Percentiles rank a stretch among this genome's conserved stretches.
Evolutionary conservation across 1,140 invertebrate species (phyloP).

Genomic region (Cotesia glomerata): DNA sequence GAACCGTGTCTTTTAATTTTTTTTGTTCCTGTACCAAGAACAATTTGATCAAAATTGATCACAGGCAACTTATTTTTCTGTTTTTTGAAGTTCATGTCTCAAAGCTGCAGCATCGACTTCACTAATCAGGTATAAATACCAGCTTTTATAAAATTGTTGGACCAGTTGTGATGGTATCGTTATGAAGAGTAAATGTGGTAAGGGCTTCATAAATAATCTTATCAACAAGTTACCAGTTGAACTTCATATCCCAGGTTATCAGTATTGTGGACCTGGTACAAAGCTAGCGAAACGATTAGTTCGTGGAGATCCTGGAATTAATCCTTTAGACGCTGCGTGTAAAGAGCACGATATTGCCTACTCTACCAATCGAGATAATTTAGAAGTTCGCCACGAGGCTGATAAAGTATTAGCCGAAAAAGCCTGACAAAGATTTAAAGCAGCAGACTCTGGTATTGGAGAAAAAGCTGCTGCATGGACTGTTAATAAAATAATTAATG

Average conservation of each 20-base stretch:
- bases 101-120: no score
- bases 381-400: slow-evolving; percentile 40
- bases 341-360: slow-evolving; percentile 51
- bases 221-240: neutral
- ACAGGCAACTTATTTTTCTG: no score
- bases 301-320: neutral
- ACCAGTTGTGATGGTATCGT: no score
- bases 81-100: no score
- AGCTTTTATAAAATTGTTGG: no score
- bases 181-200: no score
- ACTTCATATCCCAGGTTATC: neutral
- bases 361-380: slow-evolving; percentile 28
- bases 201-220: no score
- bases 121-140: no score
- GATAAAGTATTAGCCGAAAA: slow-evolving; percentile 50
- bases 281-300: neutral
- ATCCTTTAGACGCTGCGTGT: slow-evolving; percentile 37
- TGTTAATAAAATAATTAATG: no score
- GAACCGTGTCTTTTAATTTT: no score
- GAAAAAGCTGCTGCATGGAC: slow-evolving; percentile 48
- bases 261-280: neutral
- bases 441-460: slow-evolving; percentile 47
- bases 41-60: no score
- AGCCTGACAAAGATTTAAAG: slow-evolving; percentile 52
- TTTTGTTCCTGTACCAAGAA: no score